Evolutionary conservation across 2,888 invertebrate species (phyloP).

Genomic region (Monopis laevigella): DNA sequence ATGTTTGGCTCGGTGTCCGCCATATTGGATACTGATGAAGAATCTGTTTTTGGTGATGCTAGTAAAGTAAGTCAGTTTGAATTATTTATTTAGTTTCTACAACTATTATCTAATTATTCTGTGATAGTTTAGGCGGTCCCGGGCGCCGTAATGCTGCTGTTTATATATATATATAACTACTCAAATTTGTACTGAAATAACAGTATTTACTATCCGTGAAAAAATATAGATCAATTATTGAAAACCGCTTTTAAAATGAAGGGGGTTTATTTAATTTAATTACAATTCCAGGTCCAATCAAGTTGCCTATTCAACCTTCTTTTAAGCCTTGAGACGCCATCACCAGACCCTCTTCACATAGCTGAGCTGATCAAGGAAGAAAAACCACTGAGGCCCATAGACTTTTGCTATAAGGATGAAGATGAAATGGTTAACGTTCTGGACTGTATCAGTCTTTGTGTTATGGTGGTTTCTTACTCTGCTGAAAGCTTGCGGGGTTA

Average conservation of each 20-base stretch:
- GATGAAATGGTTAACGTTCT: conserved; percentile 96
- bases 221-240: no score
- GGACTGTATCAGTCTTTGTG: conserved; percentile 98
- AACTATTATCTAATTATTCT: no score
- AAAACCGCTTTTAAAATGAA: no score
- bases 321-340: conserved; percentile 91
- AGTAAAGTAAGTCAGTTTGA: conserved; percentile 80
- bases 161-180: no score
- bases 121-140: no score
- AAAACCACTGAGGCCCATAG: conserved; percentile 91
- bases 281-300: conserved; percentile 81
- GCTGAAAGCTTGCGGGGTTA: conserved; percentile 93
- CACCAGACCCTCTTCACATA: conserved; percentile 93
- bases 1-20: conserved; percentile 99
- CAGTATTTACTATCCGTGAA: no score
- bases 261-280: no score
- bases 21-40: conserved; percentile 91
- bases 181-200: no score
- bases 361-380: conserved; percentile 91
- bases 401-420: conserved; percentile 99
- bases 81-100: no score
- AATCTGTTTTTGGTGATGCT: conserved; percentile 88
- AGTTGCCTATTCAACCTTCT: conserved; percentile 92
- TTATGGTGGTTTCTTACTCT: conserved; percentile 98
- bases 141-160: no score